Evolutionary conservation across 2,113 vertebrate species (phyloP).

Genomic region (Caranx melampygus): DNA sequence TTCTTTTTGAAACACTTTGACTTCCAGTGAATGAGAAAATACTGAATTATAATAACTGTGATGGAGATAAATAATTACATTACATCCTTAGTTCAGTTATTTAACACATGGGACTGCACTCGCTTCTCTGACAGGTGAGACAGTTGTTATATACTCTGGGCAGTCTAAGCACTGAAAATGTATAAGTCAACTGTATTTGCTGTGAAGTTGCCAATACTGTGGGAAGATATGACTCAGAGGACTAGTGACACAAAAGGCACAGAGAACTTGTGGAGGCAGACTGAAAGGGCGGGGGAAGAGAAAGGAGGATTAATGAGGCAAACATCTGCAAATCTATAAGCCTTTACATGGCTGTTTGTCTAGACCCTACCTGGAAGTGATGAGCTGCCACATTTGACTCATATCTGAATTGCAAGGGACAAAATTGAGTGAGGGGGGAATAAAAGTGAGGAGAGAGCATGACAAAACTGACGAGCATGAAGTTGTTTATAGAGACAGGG

Average conservation of each 20-base stretch:
- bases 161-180: background rate
- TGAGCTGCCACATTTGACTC: background rate
- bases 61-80: background rate
- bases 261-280: background rate
- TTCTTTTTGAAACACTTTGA: background rate
- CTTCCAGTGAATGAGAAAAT: background rate
- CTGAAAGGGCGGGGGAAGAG: background rate
- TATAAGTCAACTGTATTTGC: background rate
- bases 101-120: background rate
- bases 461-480: background rate
- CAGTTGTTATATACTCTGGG: background rate
- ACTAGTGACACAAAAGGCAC: background rate
- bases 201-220: background rate
- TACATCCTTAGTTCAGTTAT: background rate
- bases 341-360: background rate
- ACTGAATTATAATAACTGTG: background rate
- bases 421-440: background rate
- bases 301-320: background rate
- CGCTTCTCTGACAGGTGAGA: background rate
- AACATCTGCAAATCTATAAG: background rate
- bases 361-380: background rate
- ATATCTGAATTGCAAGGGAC: background rate
- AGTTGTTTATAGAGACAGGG: conserved; percentile 13
- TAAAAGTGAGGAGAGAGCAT: background rate
- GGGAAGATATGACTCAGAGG: background rate